phyloP scores from a whole-genome alignment of 1,140 invertebrate species.

The Eubasilissa regina region DNA sequence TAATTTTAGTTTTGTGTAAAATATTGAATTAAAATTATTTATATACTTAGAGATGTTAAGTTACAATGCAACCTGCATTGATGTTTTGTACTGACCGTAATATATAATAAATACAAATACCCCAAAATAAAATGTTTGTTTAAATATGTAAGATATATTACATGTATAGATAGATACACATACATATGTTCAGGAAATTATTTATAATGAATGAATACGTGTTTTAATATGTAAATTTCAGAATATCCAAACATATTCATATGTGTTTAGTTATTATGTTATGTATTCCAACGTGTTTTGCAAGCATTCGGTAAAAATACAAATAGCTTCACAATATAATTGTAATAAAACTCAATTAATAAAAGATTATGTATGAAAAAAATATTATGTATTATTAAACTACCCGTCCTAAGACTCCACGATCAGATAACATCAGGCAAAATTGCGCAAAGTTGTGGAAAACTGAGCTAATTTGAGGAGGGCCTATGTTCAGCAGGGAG shows the following conservation, averaged over 20 bases:
- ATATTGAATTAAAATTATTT: constrained; percentile 6
- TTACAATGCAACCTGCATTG: not conserved
- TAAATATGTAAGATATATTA: constrained; percentile 8
- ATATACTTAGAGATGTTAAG: constrained; percentile 16
- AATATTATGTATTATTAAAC: too few relatives aligned
- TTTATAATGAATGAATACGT: not conserved
- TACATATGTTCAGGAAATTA: too few relatives aligned
- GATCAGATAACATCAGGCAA: too few relatives aligned
- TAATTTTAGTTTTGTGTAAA: constrained; percentile 27
- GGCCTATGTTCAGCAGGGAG: too few relatives aligned
- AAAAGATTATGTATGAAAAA: too few relatives aligned
- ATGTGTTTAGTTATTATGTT: not conserved
- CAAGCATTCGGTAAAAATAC: not conserved
- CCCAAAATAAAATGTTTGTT: not conserved
- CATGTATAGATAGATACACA: not conserved
- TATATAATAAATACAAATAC: not conserved
- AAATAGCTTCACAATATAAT: not conserved
- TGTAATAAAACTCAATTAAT: constrained; percentile 14
- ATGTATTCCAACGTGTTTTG: constrained; percentile 6
- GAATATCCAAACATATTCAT: not conserved
- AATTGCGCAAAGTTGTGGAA: too few relatives aligned
- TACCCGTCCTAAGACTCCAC: too few relatives aligned
- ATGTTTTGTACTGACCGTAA: constrained; percentile 20
- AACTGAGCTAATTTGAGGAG: too few relatives aligned
- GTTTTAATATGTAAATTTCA: constrained; percentile 11